Conservation (phyloP, 2,113 vertebrate genomes). For the Calyptomena viridis region DNA sequence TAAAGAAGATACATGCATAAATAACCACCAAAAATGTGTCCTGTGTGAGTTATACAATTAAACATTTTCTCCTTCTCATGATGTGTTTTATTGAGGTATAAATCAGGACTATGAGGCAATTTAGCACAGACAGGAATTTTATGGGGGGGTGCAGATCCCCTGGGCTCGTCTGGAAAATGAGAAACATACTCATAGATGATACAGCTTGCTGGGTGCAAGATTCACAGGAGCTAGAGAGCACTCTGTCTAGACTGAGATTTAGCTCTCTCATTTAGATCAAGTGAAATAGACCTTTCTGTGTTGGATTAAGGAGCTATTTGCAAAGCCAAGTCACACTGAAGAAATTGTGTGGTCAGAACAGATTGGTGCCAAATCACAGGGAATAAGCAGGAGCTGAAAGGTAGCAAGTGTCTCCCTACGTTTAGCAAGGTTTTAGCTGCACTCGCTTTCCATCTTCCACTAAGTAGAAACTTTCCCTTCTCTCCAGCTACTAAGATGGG, state of each 20-base stretch:
- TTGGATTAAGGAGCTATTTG: slow-evolving; percentile 44
- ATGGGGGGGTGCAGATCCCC: slow-evolving; percentile 14
- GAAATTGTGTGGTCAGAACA: slow-evolving; percentile 2
- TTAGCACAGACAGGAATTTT: slow-evolving; percentile 60
- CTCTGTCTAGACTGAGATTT: slow-evolving; percentile 52
- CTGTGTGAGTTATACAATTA: slow-evolving; percentile 27
- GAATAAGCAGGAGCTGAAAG: slow-evolving; percentile 21
- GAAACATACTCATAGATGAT: slow-evolving; percentile 37
- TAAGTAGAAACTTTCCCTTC: not conserved
- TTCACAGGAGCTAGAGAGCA: not conserved
- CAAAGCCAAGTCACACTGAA: slow-evolving; percentile 7
- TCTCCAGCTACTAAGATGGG: not conserved
- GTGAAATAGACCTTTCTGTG: slow-evolving; percentile 1
- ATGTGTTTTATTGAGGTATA: slow-evolving; percentile 58
- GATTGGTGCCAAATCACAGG: slow-evolving; percentile 1
- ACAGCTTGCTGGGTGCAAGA: not conserved
- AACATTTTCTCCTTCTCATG: slow-evolving; percentile 12
- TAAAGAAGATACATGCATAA: not conserved
- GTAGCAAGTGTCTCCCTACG: not conserved
- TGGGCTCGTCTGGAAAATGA: slow-evolving; percentile 64
- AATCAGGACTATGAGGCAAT: slow-evolving; percentile 57
- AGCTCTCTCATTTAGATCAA: slow-evolving; percentile 47
- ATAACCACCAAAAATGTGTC: not conserved
- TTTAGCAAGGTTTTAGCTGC: not conserved
- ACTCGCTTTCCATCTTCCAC: not conserved